Conservation (phyloP, 2,888 invertebrate genomes). For the Cartodere bifasciata region DNA sequence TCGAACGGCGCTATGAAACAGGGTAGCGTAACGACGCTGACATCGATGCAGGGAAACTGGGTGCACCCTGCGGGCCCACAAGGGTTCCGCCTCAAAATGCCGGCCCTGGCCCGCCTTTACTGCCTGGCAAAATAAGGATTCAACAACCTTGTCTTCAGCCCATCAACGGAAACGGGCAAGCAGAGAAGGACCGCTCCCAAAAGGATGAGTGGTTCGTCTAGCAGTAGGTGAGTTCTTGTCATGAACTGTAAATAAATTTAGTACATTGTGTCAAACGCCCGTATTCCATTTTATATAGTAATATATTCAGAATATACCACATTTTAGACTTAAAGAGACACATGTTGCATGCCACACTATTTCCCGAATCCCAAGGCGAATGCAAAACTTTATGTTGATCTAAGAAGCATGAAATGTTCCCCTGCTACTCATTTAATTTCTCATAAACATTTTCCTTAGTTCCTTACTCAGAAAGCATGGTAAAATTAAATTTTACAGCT, state of each 20-base stretch:
- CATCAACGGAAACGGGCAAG: conserved; percentile 27
- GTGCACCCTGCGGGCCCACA: conserved; percentile 82
- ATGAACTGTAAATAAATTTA: neutral
- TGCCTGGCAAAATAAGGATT: conserved; percentile 60
- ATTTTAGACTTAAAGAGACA: too few relatives aligned
- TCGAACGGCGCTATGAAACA: conserved; percentile 56
- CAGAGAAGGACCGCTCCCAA: conserved; percentile 43
- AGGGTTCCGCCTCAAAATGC: conserved; percentile 37
- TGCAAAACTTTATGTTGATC: too few relatives aligned
- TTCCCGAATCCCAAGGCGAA: too few relatives aligned
- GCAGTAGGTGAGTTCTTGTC: conserved; percentile 40
- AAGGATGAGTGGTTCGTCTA: conserved; percentile 90
- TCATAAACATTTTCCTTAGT: neutral
- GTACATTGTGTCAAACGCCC: too few relatives aligned
- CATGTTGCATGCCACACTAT: too few relatives aligned
- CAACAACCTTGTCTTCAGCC: conserved; percentile 31
- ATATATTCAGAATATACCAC: too few relatives aligned
- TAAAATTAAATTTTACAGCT: too few relatives aligned
- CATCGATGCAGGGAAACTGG: conserved; percentile 76
- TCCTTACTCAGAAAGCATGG: too few relatives aligned
- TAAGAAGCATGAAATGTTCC: too few relatives aligned
- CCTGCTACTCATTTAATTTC: too few relatives aligned
- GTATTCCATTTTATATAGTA: too few relatives aligned
- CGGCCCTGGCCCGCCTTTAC: conserved; percentile 62
- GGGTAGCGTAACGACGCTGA: conserved; percentile 45